These are phyloP conservation scores for Melolontha melolontha DNA, from an alignment of 2,888 invertebrate genomes.

Conservation along the genomic window DNA sequence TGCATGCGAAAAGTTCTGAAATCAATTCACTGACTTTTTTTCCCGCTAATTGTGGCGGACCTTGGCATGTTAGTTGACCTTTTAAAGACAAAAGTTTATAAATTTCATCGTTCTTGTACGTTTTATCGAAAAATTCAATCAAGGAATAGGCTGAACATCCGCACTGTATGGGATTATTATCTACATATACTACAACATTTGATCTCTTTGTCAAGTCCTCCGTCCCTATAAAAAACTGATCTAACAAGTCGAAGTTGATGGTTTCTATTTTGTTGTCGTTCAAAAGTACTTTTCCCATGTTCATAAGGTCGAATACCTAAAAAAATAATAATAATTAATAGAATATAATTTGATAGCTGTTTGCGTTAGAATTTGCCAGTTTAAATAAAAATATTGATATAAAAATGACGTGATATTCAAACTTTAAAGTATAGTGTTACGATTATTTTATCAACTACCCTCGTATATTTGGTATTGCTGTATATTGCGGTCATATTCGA, in stretches of 20 bases:
- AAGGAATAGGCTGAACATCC: background rate
- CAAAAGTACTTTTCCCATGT: too few relatives aligned
- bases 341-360: too few relatives aligned
- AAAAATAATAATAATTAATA: too few relatives aligned
- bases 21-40: slow-evolving; percentile 1
- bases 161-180: slow-evolving; percentile 6
- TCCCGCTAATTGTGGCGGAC: background rate
- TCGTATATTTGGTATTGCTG: too few relatives aligned
- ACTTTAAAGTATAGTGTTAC: too few relatives aligned
- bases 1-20: background rate
- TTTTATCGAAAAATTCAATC: background rate
- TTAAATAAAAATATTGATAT: too few relatives aligned
- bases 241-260: background rate
- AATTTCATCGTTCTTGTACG: slow-evolving; percentile 1
- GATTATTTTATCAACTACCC: too few relatives aligned
- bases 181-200: background rate
- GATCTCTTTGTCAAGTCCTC: background rate
- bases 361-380: too few relatives aligned
- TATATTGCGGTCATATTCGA: too few relatives aligned
- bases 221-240: background rate
- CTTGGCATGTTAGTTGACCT: background rate
- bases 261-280: slow-evolving; percentile 1
- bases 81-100: background rate
- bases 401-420: too few relatives aligned
- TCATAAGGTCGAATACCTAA: too few relatives aligned